A percentile compares a stretch with the other conserved stretches of the same genome.
phyloP scores from a whole-genome alignment of 1,140 invertebrate genomes.

The Drosophila kepulauana region DNA sequence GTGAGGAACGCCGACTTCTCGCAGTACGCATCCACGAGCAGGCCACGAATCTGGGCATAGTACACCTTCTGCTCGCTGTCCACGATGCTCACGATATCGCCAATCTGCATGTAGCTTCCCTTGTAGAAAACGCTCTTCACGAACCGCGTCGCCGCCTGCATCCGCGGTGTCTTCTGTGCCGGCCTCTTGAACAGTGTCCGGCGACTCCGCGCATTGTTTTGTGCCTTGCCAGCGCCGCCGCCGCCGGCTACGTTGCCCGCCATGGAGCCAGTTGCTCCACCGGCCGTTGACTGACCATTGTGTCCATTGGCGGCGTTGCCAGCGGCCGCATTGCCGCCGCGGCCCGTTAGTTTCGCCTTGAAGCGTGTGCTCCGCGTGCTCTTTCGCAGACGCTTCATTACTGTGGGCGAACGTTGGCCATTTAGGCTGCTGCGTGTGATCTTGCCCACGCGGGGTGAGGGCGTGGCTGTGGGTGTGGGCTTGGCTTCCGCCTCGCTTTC shows the following conservation, averaged over 20 bases:
- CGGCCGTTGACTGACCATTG: constrained; percentile 26
- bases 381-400: constrained; percentile 85
- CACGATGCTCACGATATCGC: constrained; percentile 95
- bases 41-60: constrained; percentile 95
- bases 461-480: not conserved
- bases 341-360: constrained; percentile 84
- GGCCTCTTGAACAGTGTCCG: constrained; percentile 93
- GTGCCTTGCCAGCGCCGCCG: constrained; percentile 55
- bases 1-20: constrained; percentile 97
- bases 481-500: not conserved
- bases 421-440: constrained; percentile 67
- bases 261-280: constrained; percentile 4
- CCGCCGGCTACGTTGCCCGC: not conserved
- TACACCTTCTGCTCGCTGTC: constrained; percentile 92
- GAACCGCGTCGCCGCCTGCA: constrained; percentile 92
- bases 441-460: constrained; percentile 34
- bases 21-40: constrained; percentile 96
- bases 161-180: constrained; percentile 91
- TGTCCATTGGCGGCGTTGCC: constrained; percentile 38
- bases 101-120: constrained; percentile 94
- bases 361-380: constrained; percentile 87
- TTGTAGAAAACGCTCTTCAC: constrained; percentile 94
- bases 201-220: constrained; percentile 87
- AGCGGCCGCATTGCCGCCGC: constrained; percentile 7
- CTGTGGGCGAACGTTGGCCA: constrained; percentile 54